Evolutionary conservation across 2,797 vertebrate species (phyloP), one percentile per base, ranked within the genome.

Genomic region (Anas capensis): DNA sequence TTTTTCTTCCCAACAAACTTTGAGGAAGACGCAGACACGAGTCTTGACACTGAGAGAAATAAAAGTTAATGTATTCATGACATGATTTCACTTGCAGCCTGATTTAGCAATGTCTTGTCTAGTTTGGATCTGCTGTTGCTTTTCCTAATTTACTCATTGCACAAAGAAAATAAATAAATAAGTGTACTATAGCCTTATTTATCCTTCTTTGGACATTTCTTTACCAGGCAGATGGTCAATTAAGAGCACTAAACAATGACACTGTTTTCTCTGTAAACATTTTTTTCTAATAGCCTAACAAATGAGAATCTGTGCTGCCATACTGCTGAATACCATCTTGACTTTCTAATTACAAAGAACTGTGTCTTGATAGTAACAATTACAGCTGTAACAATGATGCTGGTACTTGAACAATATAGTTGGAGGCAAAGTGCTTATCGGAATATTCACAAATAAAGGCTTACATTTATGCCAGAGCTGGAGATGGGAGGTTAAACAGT

Each of bases 301-400:
- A 98, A 98, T 98, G 98, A 97, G 97, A 98, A 98, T 98, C 97
- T 98, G 97, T 96, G 97, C 97, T 98, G 97, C 97, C 98, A 97
- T 97, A 95, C 98, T 97, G 97, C 97, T 97, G 98, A 98, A 98
- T 97, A 98, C 97, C 98, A 98, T 98, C 98, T 98, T 98, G 98
- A 98, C 98, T 98, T 98, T 98, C 98, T 98, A 98, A 98, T 98
- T 98, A 98, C 98, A 98, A 98, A 98, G 98, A 98, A 96, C 98
- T 95, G 97, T 97, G 98, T 97, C 98, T 98, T 98, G 98, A 98
- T 98, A 97, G 98, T 98, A 98, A 98, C 98, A 98, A 98, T 98
- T 98, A 98, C 97, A 98, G 98, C 98, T 98, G 94, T 96, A 98
- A 98, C 98, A 98, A 98, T 97, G 97, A 98, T 97, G 97, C 97